These are phyloP conservation scores for Crossaster papposus DNA, from an alignment of 53 echinoderm and acorn worm species.

Conservation along the genomic window DNA sequence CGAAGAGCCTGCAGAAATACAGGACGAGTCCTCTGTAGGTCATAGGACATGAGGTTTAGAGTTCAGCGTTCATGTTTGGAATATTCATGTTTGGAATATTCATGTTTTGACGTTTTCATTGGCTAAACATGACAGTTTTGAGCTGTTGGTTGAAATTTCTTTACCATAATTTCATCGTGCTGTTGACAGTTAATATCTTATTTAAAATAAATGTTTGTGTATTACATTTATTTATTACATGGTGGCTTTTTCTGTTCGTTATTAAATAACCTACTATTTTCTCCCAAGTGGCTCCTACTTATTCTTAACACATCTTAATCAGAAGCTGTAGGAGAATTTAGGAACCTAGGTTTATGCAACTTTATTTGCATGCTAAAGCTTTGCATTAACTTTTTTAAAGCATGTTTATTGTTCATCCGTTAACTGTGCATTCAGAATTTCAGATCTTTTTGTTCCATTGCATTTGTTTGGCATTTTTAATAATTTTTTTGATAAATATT, in stretches of 20 bases:
- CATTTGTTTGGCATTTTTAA: no score
- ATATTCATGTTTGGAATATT: neutral
- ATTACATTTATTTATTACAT: no score
- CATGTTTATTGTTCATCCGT: neutral
- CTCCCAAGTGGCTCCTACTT: no score
- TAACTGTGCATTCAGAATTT: neutral
- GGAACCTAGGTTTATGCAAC: no score
- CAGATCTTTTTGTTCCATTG: no score
- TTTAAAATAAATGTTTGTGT: no score
- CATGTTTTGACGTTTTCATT: neutral
- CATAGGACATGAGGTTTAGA: conserved; percentile 9
- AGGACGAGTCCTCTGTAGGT: conserved; percentile 68
- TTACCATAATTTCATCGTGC: no score
- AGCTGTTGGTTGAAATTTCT: neutral
- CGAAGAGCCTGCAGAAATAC: conserved; percentile 44
- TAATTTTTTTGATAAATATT: no score
- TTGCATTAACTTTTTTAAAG: neutral
- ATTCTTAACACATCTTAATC: neutral
- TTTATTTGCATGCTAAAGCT: neutral
- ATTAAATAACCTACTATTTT: no score
- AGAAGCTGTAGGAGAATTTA: neutral
- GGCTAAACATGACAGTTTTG: neutral
- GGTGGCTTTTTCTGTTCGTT: no score
- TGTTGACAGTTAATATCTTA: no score
- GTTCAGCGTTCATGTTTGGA: conserved; percentile 40